Conservation (phyloP, 2,797 vertebrate species). For the Darevskia mixta region DNA sequence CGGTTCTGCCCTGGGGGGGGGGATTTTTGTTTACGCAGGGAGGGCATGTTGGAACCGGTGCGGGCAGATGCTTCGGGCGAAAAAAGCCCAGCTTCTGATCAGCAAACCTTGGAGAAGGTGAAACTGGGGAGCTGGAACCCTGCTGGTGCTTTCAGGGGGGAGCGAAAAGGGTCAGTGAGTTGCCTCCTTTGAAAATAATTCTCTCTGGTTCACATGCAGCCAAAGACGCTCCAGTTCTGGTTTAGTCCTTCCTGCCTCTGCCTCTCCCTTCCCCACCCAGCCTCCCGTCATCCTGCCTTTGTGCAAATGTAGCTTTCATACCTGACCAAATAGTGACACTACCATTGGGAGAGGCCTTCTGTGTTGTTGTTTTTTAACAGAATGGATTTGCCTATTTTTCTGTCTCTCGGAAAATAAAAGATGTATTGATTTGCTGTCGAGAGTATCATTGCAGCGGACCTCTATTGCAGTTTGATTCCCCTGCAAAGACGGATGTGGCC, state of each 20-base stretch:
- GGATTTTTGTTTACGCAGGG: not conserved
- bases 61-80: too few relatives aligned
- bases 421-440: not conserved
- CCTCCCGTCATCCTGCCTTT: not conserved
- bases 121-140: not conserved
- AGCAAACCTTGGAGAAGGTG: too few relatives aligned
- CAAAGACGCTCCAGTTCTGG: too few relatives aligned
- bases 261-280: too few relatives aligned
- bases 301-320: not conserved
- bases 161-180: too few relatives aligned
- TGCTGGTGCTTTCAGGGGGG: too few relatives aligned
- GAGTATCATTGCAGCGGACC: fast-evolving
- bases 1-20: not conserved
- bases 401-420: slow-evolving; percentile 18
- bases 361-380: not conserved
- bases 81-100: not conserved
- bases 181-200: too few relatives aligned
- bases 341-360: not conserved
- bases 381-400: not conserved
- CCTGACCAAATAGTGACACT: not conserved
- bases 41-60: fast-evolving
- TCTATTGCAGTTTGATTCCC: too few relatives aligned
- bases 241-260: too few relatives aligned
- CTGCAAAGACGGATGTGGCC: too few relatives aligned
- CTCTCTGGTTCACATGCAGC: too few relatives aligned